phyloP scores from a whole-genome alignment of 2,797 vertebrate species.

The Heterohyrax brucei region DNA sequence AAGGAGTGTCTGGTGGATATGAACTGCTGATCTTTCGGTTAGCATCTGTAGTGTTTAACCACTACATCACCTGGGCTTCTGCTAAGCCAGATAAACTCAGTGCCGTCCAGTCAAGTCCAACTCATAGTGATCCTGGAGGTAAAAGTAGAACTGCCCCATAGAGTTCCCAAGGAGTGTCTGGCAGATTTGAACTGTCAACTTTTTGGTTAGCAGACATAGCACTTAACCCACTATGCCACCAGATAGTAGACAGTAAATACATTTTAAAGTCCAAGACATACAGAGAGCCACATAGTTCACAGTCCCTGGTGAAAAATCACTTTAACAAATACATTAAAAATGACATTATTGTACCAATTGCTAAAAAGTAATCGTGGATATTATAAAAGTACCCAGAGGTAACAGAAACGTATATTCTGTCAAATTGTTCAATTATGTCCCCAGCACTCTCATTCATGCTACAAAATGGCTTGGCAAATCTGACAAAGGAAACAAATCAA shows the following conservation, averaged over 20 bases:
- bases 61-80: too few species aligned
- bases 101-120: too few species aligned
- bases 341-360: conserved; percentile 31
- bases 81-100: too few species aligned
- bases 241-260: conserved; percentile 17
- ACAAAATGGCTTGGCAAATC: conserved; percentile 59
- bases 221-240: neutral
- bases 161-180: too few species aligned
- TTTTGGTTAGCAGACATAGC: too few species aligned
- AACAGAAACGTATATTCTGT: conserved; percentile 38
- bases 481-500: neutral
- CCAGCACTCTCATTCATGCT: conserved; percentile 37
- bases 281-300: conserved; percentile 37
- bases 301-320: conserved; percentile 38
- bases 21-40: too few species aligned
- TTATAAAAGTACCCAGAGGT: conserved; percentile 24
- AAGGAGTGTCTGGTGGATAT: too few species aligned
- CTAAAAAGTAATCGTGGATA: conserved; percentile 45
- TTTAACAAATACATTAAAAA: conserved; percentile 59
- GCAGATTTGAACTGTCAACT: too few species aligned
- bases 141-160: too few species aligned
- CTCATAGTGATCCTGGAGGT: too few species aligned
- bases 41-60: too few species aligned
- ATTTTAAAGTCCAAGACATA: conserved; percentile 59
- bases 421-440: conserved; percentile 58